Evolutionary conservation across 2,797 vertebrate species (phyloP).

Genomic region (Galaxias olidus): DNA sequence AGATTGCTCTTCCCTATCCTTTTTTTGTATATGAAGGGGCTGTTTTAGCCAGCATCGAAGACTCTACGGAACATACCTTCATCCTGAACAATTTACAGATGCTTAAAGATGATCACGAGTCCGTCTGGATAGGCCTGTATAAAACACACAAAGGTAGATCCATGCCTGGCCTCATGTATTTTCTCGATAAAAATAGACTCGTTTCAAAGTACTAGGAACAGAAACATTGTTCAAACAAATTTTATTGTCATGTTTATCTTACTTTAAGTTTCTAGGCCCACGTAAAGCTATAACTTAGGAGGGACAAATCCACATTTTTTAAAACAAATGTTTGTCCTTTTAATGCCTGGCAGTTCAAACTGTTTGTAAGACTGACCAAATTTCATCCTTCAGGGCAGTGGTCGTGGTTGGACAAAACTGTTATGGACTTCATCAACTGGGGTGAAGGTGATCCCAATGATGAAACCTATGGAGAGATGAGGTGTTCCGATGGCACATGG

Average conservation of each 20-base stretch:
- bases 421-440: constrained; percentile 80
- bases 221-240: background rate
- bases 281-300: too few relatives aligned
- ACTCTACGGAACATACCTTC: constrained; percentile 79
- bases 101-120: constrained; percentile 67
- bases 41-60: constrained; percentile 81
- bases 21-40: constrained; percentile 70
- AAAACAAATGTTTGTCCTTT: background rate
- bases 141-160: constrained; percentile 84
- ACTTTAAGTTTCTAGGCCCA: too few relatives aligned
- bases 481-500: constrained; percentile 68
- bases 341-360: background rate
- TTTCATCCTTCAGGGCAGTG: constrained; percentile 71
- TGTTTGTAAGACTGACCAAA: background rate
- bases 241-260: too few relatives aligned
- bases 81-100: constrained; percentile 68
- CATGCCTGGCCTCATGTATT: background rate
- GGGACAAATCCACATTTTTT: too few relatives aligned
- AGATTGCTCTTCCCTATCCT: background rate
- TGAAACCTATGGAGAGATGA: constrained; percentile 69
- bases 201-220: background rate
- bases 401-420: constrained; percentile 77
- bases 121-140: constrained; percentile 90
- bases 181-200: background rate
- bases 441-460: constrained; percentile 69